Conservation (phyloP, 2,888 invertebrate genomes). For the Ceramica pisi region DNA sequence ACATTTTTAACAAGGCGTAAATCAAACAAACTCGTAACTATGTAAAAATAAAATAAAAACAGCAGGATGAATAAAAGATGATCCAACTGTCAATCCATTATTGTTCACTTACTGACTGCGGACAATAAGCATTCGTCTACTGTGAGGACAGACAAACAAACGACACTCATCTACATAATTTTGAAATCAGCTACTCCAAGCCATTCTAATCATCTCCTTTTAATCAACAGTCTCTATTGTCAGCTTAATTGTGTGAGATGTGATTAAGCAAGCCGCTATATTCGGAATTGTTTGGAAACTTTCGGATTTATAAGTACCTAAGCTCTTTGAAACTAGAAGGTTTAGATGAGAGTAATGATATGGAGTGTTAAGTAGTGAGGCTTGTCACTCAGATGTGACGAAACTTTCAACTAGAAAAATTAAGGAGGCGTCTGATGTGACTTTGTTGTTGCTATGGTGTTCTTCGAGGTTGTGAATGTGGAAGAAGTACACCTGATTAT, state of each 20-base stretch:
- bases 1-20: constrained; percentile 48
- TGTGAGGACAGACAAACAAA: constrained; percentile 58
- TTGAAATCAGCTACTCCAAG: constrained; percentile 68
- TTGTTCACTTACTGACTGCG: constrained; percentile 57
- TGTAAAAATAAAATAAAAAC: constrained; percentile 46
- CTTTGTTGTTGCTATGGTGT: background rate
- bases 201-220: constrained; percentile 69
- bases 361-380: no score
- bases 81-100: constrained; percentile 62
- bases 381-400: no score
- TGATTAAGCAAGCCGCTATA: constrained; percentile 58
- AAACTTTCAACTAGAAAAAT: background rate
- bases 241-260: constrained; percentile 71
- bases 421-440: constrained; percentile 6
- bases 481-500: background rate
- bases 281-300: constrained; percentile 13
- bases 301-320: no score
- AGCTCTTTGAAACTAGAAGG: no score
- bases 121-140: constrained; percentile 56
- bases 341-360: no score
- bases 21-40: constrained; percentile 41
- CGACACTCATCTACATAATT: constrained; percentile 67
- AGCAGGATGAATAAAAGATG: constrained; percentile 63
- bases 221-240: constrained; percentile 73
- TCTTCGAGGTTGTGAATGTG: background rate